phyloP scores from a whole-genome alignment of 2,888 invertebrate species.

The Aspidiotus rigidus region DNA sequence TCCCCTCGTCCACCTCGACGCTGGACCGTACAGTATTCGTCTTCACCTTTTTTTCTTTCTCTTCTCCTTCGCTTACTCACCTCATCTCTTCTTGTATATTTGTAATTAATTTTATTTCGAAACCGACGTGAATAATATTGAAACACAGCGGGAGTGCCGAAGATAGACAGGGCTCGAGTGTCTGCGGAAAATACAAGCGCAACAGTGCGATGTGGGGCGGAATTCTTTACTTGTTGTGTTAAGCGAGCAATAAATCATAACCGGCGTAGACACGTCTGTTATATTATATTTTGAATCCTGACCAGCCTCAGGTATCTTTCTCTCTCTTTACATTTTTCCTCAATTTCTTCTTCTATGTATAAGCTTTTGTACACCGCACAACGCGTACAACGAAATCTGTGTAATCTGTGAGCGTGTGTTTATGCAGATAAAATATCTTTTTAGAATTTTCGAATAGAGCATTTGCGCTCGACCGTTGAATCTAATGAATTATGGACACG shows the following conservation, averaged over 20 bases:
- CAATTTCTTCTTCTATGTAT: not conserved
- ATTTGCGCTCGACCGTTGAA: not conserved
- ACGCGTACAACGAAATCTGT: too few species aligned
- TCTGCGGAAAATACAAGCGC: conserved; percentile 9
- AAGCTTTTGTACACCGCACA: too few species aligned
- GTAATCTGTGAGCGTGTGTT: too few species aligned
- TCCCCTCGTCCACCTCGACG: too few species aligned
- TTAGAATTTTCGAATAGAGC: not conserved
- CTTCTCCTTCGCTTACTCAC: too few species aligned
- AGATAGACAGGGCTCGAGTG: conserved; percentile 2
- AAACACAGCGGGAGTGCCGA: conserved; percentile 22
- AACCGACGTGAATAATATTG: conserved; percentile 24
- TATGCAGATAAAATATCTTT: not conserved
- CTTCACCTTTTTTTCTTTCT: too few species aligned
- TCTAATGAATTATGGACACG: not conserved
- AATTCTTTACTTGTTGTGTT: conserved; percentile 32
- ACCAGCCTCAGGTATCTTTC: conserved; percentile 4
- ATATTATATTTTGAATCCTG: conserved; percentile 2
- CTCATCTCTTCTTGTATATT: not conserved
- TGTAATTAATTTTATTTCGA: conserved; percentile 4
- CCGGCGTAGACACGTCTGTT: conserved; percentile 11
- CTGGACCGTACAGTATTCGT: too few species aligned
- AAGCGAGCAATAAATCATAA: conserved; percentile 32
- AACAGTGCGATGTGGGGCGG: conserved; percentile 21
- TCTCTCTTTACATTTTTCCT: not conserved